Evolutionary conservation across 2,113 vertebrate genomes (phyloP), one percentile per base, ranked within the genome.

Genomic region (Tapirus terrestris): DNA sequence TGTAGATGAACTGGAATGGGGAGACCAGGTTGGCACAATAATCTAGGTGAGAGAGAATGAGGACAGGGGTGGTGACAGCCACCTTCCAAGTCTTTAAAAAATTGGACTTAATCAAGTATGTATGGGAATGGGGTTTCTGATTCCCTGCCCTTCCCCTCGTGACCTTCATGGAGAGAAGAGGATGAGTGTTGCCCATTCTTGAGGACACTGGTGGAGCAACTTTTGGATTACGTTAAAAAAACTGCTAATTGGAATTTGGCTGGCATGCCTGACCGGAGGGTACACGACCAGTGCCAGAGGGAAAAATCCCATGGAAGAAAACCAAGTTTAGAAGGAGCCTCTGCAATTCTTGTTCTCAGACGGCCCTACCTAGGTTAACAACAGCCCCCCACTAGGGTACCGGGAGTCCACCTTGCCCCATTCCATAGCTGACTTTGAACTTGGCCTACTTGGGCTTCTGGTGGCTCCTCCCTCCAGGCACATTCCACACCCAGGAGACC

Each of bases 401-500:
- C 3, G 20, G 48, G 90, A 70, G 72, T 87, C 27, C 13, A 60
- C 60, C 25, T 89, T 67, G 27, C 27, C 60, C 39, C 27, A 33
- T 61, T 81, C 72, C 77, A 94, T 39, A 67, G 65, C 56, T 39
- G 29, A 96, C 95, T 95, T 43, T 80, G 70, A 94, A 80, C 83
- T 43, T 61, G 68, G 92, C 36, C 73, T 39, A 60, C 58, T 82
- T 61, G 53, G 67, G 48, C 72, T 76, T 48, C 16, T 56, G 45
- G 53, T 88, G 36, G 77, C 63, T 53, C 79, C 89, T 65, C 77
- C 82, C 80, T 80, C 68, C 31, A 61, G 65, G 29, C 25, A 84
- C 27, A 80, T n/a, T 73, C 89, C 96, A 94, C 81, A 96, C 89
- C 93, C 81, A 87, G 58, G 68, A 92, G 70, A 83, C 87, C 91